Evolutionary conservation across 2,113 vertebrate genomes (phyloP).

Genomic region (Entomyzon cyanotis): DNA sequence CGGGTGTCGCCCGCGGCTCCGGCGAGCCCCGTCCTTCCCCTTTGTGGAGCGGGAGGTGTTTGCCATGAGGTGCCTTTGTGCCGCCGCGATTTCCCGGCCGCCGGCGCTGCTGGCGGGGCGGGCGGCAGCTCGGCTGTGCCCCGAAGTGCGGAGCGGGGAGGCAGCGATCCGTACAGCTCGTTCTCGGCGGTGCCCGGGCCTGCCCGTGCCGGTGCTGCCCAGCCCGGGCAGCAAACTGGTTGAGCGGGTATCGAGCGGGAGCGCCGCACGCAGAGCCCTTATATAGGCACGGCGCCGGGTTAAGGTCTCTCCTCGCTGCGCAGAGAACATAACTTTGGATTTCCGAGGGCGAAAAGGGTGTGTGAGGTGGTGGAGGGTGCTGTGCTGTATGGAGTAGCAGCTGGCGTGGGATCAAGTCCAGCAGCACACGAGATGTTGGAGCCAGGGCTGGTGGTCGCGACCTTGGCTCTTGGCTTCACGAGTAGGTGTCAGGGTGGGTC

Average conservation of each 20-base stretch:
- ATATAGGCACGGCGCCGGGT: neutral
- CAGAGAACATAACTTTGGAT: neutral
- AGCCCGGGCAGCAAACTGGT: constrained; percentile 11
- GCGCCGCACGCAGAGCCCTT: neutral
- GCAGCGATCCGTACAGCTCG: neutral
- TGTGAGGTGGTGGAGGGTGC: neutral
- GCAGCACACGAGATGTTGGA: fast-evolving
- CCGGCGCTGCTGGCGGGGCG: neutral
- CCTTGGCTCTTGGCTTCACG: fast-evolving
- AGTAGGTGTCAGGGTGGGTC: neutral
- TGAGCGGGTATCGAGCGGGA: constrained; percentile 20
- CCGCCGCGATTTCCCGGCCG: neutral
- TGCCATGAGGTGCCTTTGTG: neutral
- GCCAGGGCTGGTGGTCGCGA: neutral
- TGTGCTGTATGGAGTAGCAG: fast-evolving
- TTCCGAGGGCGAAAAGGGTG: neutral
- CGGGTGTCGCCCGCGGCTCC: neutral
- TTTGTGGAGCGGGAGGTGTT: neutral
- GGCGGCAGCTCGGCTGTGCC: neutral
- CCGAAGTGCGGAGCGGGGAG: neutral
- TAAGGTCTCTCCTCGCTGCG: neutral
- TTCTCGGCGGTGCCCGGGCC: constrained; percentile 6
- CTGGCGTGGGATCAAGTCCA: fast-evolving
- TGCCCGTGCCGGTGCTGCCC: constrained; percentile 25
- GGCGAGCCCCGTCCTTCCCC: neutral